A percentile compares a stretch with the other conserved stretches of the same genome.
Evolutionary conservation across 1,140 invertebrate species (phyloP).

Genomic region (Drosophila lacteicornis): DNA sequence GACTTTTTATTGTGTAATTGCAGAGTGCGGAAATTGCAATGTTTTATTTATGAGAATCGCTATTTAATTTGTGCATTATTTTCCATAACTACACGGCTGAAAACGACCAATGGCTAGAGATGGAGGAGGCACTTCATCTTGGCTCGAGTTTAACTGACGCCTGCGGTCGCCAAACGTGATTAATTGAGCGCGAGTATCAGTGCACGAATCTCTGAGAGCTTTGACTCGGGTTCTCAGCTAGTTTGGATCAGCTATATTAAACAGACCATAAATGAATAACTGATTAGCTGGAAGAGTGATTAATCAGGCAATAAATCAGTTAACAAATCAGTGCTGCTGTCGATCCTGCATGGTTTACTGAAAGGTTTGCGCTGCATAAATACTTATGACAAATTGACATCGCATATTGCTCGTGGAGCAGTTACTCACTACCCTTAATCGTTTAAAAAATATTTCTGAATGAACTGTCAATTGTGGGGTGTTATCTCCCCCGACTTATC

Average conservation of each 20-base stretch:
- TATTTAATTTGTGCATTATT: conserved; percentile 58
- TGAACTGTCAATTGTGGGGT: conserved; percentile 19
- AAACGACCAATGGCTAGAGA: conserved; percentile 7
- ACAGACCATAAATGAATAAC: conserved; percentile 64
- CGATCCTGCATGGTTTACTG: conserved; percentile 33
- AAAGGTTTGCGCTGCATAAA: conserved; percentile 8
- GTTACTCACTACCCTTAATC: not conserved
- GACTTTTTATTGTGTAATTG: conserved; percentile 28
- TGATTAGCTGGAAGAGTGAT: conserved; percentile 39
- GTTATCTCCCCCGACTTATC: conserved; percentile 5
- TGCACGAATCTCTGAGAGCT: conserved; percentile 13
- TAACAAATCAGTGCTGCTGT: conserved; percentile 46
- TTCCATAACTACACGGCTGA: conserved; percentile 50
- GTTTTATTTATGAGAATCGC: conserved; percentile 47
- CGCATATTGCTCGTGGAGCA: not conserved
- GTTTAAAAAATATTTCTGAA: conserved; percentile 18
- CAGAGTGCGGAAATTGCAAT: conserved; percentile 36
- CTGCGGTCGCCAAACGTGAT: conserved; percentile 55
- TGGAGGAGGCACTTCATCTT: conserved; percentile 21
- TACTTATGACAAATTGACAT: conserved; percentile 57
- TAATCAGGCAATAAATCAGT: conserved; percentile 48
- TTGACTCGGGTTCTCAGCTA: conserved; percentile 1
- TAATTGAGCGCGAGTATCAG: conserved; percentile 72
- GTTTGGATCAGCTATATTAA: conserved; percentile 33
- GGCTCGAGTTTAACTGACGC: conserved; percentile 9